Evolutionary conservation across 2,797 vertebrate genomes (phyloP).

Genomic region (Falco naumanni): DNA sequence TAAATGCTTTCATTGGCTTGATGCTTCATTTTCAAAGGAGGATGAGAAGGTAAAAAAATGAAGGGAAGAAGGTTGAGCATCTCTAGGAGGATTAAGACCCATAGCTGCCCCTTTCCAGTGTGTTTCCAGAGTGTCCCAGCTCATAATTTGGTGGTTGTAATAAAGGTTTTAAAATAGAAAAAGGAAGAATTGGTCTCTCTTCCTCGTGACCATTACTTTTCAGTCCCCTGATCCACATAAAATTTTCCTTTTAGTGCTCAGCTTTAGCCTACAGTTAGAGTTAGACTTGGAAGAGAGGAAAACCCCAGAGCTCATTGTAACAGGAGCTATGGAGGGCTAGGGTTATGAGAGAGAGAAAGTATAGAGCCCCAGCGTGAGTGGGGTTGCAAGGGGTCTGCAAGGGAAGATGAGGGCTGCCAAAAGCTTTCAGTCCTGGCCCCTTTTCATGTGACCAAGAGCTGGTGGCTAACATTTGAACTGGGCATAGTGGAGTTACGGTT

Average conservation of each 20-base stretch:
- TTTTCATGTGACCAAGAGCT: background rate
- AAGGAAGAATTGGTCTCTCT: background rate
- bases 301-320: background rate
- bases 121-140: background rate
- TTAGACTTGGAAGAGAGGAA: background rate
- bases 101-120: background rate
- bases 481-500: background rate
- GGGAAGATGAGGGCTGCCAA: background rate
- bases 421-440: background rate
- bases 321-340: background rate
- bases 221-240: background rate
- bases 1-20: background rate
- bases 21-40: background rate
- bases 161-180: background rate
- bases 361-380: background rate
- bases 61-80: background rate
- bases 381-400: background rate
- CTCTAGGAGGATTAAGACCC: background rate
- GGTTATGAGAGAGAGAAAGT: background rate
- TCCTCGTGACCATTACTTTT: background rate
- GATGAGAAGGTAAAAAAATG: background rate
- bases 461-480: background rate
- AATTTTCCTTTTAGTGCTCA: background rate
- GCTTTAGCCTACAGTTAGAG: background rate
- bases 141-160: background rate